These are phyloP conservation scores for Orcinus orca DNA, from an alignment of 2,113 vertebrate species.

Conservation along the genomic window DNA sequence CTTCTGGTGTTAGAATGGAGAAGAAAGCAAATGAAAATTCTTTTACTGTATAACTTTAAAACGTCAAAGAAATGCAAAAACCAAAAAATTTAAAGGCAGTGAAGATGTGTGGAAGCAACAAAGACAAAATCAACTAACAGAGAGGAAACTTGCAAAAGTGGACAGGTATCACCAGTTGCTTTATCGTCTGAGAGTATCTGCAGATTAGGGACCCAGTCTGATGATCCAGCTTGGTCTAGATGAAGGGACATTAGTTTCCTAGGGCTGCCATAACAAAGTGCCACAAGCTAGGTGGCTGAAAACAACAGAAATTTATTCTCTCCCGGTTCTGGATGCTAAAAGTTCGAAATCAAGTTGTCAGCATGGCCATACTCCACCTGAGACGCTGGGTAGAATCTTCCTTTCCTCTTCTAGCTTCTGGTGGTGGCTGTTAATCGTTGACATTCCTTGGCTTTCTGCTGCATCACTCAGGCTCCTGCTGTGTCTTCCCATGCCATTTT, in stretches of 20 bases:
- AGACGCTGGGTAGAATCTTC: neutral
- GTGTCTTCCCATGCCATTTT: neutral
- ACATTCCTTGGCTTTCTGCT: neutral
- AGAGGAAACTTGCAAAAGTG: neutral
- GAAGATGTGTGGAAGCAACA: neutral
- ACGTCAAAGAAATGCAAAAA: neutral
- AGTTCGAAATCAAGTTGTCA: neutral
- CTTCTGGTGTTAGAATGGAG: neutral
- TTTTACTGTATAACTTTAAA: neutral
- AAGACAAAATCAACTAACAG: neutral
- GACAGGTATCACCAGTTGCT: neutral
- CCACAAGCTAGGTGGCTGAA: neutral
- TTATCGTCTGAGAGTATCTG: neutral
- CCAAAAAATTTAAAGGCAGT: neutral
- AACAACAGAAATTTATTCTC: neutral
- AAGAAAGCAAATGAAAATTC: neutral
- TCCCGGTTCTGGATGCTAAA: neutral
- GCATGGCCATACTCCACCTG: neutral
- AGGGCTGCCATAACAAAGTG: neutral
- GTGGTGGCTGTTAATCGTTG: neutral
- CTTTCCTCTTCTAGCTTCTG: neutral
- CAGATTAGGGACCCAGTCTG: neutral
- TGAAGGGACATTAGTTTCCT: neutral
- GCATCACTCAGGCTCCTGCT: neutral
- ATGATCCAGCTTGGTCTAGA: neutral